Base-by-base conservation (phyloP, 2,113 vertebrate species). In the Dipodomys merriami region DNA sequence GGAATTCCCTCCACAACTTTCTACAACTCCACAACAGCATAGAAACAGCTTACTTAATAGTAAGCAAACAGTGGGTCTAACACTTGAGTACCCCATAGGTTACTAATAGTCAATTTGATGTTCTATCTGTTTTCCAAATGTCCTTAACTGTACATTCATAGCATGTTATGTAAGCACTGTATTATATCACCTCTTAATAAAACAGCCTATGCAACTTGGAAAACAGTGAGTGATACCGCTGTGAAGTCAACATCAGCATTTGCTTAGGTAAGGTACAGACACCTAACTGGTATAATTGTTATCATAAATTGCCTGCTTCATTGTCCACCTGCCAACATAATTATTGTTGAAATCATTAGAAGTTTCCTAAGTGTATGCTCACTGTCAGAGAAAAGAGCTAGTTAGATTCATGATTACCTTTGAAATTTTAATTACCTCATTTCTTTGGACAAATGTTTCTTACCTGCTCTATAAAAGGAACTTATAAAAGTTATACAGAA, bases 331-430 rank as follows among this genome's bases (percentile, higher is more conserved):
- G 53, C 44, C 78, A 91, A 44, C 49, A 64, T 83, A 94, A 94
- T 93, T 88, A 94, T 83, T 93, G 65, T 76, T 93, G 68, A 94
- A 96, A 91, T 94, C 77, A 77, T 95, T 89, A 93, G 57, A 96
- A 83, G 60, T 95, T 94, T 95, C 44, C n/a, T 93, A 83, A 95
- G 49, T 94, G 49, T 49, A 79, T 97, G 69, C 86, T 94, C 90
- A 84, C 57, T 87, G 83, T 22, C 62, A 93, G 49, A 46, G 60
- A 49, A 84, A 96, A 29, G 76, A 91, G 64, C 69, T 90, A 85
- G 73, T 94, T 90, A 91, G 62, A 96, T 85, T 95, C 89, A 93
- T 91, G 71, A 86, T 73, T 83, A 76, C 53, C 74, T 95, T 96
- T 95, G 57, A 94, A 81, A 82, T 94, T 96, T 91, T 93, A 96